phyloP scores from a whole-genome alignment of 2,888 invertebrate species.

The Parelbella ahira region DNA sequence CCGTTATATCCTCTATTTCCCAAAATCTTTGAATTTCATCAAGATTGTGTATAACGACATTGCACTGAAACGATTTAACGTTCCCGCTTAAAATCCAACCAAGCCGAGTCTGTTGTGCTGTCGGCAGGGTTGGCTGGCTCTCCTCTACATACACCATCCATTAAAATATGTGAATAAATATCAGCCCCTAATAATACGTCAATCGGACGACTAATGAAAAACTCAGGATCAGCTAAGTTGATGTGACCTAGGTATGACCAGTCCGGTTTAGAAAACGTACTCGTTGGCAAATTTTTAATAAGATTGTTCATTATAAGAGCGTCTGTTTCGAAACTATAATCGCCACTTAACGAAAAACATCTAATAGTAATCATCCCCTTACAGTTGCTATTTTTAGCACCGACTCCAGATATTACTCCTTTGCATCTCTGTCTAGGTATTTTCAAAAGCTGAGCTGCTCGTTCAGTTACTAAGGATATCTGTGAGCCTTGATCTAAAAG shows the following conservation, averaged over 20 bases:
- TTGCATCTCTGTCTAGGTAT: constrained; percentile 4
- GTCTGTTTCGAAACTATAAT: constrained; percentile 2
- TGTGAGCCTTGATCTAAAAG: constrained; percentile 18
- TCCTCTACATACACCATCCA: constrained; percentile 1
- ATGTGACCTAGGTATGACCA: constrained; percentile 6
- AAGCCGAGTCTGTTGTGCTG: constrained; percentile 29
- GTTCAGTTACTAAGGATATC: constrained; percentile 17
- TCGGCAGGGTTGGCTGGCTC: constrained; percentile 1
- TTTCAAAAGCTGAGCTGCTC: constrained; percentile 8
- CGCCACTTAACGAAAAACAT: background rate
- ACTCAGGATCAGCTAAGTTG: constrained; percentile 2
- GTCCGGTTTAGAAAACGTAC: background rate
- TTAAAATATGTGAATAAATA: constrained; percentile 6
- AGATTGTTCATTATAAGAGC: background rate
- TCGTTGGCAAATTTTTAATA: constrained; percentile 5
- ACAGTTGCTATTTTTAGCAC: background rate
- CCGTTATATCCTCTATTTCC: constrained; percentile 4
- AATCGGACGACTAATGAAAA: background rate
- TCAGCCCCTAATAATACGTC: constrained; percentile 5
- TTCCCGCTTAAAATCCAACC: constrained; percentile 31
- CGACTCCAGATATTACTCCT: constrained; percentile 10
- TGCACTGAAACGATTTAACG: constrained; percentile 13
- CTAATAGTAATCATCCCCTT: background rate
- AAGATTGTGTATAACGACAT: constrained; percentile 7
- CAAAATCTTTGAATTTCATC: constrained; percentile 11